Conservation (phyloP, 2,113 vertebrate genomes). For the Catharus minimus region DNA sequence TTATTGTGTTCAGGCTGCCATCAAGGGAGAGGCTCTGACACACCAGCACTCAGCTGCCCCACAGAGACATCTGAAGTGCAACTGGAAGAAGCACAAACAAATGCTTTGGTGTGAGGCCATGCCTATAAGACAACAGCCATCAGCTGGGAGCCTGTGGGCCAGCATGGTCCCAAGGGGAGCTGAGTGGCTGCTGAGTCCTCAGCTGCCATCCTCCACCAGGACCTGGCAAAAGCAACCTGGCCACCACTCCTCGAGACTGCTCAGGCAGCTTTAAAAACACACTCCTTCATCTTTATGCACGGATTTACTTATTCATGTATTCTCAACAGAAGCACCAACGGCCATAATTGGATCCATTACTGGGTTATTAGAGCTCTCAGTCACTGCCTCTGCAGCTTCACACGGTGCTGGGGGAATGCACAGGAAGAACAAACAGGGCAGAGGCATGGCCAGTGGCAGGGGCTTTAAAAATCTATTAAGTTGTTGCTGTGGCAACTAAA, state of each 20-base stretch:
- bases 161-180: background rate
- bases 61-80: background rate
- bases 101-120: background rate
- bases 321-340: constrained; percentile 41
- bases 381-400: constrained; percentile 16
- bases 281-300: background rate
- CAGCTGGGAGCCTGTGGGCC: background rate
- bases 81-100: background rate
- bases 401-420: background rate
- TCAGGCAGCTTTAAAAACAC: constrained; percentile 16
- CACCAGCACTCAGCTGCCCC: background rate
- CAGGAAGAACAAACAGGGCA: constrained; percentile 29
- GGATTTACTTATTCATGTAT: constrained; percentile 54
- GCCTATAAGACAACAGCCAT: background rate
- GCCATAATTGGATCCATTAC: constrained; percentile 63
- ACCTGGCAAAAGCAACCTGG: background rate
- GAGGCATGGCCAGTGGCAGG: background rate
- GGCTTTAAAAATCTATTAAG: constrained; percentile 6
- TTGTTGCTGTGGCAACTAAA: constrained; percentile 56
- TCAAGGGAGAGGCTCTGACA: background rate
- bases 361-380: constrained; percentile 60
- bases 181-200: background rate
- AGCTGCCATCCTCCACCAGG: background rate
- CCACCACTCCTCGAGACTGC: background rate
- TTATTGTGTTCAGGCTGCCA: background rate